These are phyloP conservation scores for Chauna torquata DNA, from an alignment of 2,113 vertebrate genomes.

Conservation along the genomic window DNA sequence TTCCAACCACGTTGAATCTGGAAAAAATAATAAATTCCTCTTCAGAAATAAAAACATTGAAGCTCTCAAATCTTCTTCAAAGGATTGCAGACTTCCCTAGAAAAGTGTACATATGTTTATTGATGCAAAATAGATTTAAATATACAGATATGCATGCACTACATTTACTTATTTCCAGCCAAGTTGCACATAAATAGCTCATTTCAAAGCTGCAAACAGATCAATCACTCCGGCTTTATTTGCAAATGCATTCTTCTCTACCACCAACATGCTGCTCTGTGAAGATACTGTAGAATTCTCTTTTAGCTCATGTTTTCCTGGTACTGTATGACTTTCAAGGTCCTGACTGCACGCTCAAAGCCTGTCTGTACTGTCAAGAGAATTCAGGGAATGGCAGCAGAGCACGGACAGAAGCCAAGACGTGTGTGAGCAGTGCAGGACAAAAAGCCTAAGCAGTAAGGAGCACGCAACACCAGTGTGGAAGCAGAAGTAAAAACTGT, in stretches of 20 bases:
- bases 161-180: slow-evolving; percentile 36
- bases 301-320: background rate
- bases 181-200: slow-evolving; percentile 44
- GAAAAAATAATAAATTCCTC: background rate
- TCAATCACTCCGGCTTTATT: slow-evolving; percentile 50
- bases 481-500: background rate
- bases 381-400: background rate
- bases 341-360: background rate
- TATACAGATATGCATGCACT: background rate
- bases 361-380: background rate
- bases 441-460: background rate
- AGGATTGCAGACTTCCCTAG: background rate
- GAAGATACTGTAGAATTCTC: background rate
- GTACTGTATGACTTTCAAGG: background rate
- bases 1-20: background rate
- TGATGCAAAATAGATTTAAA: slow-evolving; percentile 59
- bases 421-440: background rate
- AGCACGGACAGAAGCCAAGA: background rate
- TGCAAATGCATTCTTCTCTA: slow-evolving; percentile 17
- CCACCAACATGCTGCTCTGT: background rate
- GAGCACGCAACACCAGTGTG: background rate
- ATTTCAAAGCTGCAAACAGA: slow-evolving; percentile 45
- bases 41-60: background rate
- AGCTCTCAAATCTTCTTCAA: background rate
- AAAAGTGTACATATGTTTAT: slow-evolving; percentile 46